Evolutionary conservation across 2,797 vertebrate genomes (phyloP), one percentile per base, ranked within the genome.

Genomic region (Corythornis leucogaster): DNA sequence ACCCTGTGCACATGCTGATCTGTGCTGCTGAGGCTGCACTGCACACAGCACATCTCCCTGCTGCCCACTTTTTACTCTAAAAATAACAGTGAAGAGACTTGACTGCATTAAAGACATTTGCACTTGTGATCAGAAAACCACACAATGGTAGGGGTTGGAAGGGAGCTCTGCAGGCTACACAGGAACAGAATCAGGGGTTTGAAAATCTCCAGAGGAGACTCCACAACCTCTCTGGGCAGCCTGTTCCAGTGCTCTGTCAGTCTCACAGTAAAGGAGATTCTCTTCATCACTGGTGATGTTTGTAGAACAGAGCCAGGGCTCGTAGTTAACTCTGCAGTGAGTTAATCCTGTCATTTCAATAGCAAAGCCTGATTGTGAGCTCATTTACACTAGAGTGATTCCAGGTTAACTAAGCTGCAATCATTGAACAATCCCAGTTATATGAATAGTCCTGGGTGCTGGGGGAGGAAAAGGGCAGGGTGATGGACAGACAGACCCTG

Each of bases 1-100:
- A 43, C 21, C 9, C 51, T 2, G 0, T 26, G 7, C 62, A 3
- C 1, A 0, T 11, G 17, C 55, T 63, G 46, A 13, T 53, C 63
- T 1, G 4, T 53, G 55, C 81, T 79, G 64, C 82, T 89, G 48
- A 35, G 20, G 38, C 45, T 88, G 69, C 40, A 11, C 7, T n/a
- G 35, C 24, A 4, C 42, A 9, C 28, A 77, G 53, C 16, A 35
- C 42, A 7, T 35, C 51, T 64, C 25, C 12, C 48, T 64, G 31
- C 76, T 67, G 48, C 69, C 24, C 33, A 11, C n/a, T 15, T 70
- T 81, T 28, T 43, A 8, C 46, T 58, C 50, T 48, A 79, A 79
- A 84, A 84, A 46, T 42, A 58, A 28, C 11, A 8, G 8, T 2
- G 1, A 35, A 42, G 67, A 57, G 12, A 53, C 54, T 50, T 57